Evolutionary conservation across 2,888 invertebrate species (phyloP), one percentile per base, ranked within the genome.

Genomic region (Exephanes ischioxanthus): DNA sequence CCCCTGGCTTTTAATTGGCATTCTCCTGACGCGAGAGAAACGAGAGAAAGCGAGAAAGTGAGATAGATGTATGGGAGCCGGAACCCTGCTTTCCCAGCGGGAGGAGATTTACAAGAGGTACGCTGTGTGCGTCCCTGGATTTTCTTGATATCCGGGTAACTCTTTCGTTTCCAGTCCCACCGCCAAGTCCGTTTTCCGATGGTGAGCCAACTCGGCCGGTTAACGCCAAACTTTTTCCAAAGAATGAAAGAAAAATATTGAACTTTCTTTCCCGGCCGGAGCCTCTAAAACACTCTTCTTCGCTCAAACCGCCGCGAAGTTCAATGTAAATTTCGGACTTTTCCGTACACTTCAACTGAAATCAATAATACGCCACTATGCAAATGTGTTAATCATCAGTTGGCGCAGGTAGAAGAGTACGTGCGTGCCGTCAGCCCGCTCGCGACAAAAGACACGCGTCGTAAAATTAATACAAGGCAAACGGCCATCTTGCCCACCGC

Each of bases 1-100:
- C 89, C 87, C 55, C 80, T 77, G 90, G 92, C 93, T 94, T 94
- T 94, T 93, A 93, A 93, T 94, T 94, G 93, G 93, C 94, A 93
- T 93, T 93, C 93, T 93, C 93, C 91, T 91, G 92, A 90, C 91
- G 92, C 91, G 90, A 92, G 83, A 86, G 79, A 78, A 92, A 91
- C 91, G 90, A 92, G 91, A 83, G 76, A 84, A 76, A 76, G 78
- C 90, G 87, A 87, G 78, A 87, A 87, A 88, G 87, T 85, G 86
- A 87, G 83, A 86, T 82, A 22, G 37, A 30, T 78, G 66, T 78
- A 78, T 76, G 87, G 84, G 83, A 75, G 84, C 41, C 68, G n/a
- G 77, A 72, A 77, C 68, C 58, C 45, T 71, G 53, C 58, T 83
- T 78, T 73, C 45, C 70, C 37, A 55, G 16, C 11, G 58, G 41